Evolutionary conservation across 2,113 vertebrate species (phyloP), one percentile per base, ranked within the genome.

Genomic region (Cottus gobio): DNA sequence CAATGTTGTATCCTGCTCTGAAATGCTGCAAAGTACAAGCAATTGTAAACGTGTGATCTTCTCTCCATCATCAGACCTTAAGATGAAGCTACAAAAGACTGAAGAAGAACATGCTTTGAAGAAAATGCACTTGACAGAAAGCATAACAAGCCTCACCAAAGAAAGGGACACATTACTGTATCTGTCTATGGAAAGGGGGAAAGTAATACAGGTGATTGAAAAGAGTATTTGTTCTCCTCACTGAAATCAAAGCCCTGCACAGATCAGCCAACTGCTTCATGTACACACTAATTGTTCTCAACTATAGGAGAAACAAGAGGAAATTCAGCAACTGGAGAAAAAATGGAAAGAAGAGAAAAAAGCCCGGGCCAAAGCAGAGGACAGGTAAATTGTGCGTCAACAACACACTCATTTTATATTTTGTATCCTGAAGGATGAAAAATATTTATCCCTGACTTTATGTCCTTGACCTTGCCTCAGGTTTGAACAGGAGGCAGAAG

Each of bases 291-390:
- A 30, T 16, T 39, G 22, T 1, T 76, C 13, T 66, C 36, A n/a
- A 67, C 71, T 26, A 54, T 82, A 96, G 94, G 92, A 93, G 37
- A 95, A 93, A 69, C 87, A 94, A 76, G 77, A 84, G 7, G 82
- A 93, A 89, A 90, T 95, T 13, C 74, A 90, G 18, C 72, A 90
- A 39, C 56, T 95, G 62, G 89, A 94, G 71, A 80, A 0, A 4
- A 93, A 91, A 76, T 91, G 66, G 62, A 85, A 74, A 56, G 75
- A 91, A 22, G 93, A 91, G 65, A 93, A 92, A 64, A 84, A 85
- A 46, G 76, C 83, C 6, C 73, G 73, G 44, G 16, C 57, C 5
- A 42, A 89, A 69, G 92, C 92, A 79, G 88, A 94, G 62, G 44
- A 92, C 15, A 86, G 92, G 95, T 94, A 79, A 31, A 22, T 5